Evolutionary conservation across 2,113 vertebrate species (phyloP), one percentile per base, ranked within the genome.

Genomic region (Phrynocephalus versicolor): DNA sequence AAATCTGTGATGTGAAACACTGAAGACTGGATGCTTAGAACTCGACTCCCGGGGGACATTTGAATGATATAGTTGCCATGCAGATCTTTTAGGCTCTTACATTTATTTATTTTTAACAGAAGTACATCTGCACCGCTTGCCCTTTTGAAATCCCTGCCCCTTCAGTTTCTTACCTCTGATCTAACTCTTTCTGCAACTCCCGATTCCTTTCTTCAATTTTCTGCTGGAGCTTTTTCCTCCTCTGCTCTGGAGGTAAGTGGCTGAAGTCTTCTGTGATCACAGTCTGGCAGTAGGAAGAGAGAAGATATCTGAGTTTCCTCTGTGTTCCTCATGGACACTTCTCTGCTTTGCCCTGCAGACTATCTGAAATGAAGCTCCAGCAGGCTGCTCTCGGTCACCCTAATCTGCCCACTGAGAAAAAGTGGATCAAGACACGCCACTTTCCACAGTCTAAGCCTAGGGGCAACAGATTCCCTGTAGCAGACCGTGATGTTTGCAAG

Each of bases 231-330:
- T 94, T 91, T 65, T 96, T 96, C 27, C 94, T 93, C 86, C 94
- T 92, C 82, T 96, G 95, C 72, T 96, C 95, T 0, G 95, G 95
- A 16, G 95, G 94, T 79, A 96, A 73, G 78, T 96, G 95, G 90
- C 95, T 95, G 60, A 95, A 94, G 57, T 96, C 95, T 81, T 96
- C 95, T 0, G 89, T 94, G 35, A 83, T 92, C 70, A 94, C 92
- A 0, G 92, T 89, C 95, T 95, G 88, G n/a, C 80, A 62, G 60
- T 77, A 73, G 37, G 64, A 64, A 62, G 45, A 51, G 15, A 45
- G 39, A 1, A 84, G 39, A 73, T 16, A 55, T 4, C 23, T 83
- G 16, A 57, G 8, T 65, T n/a, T n/a, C 51, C 5, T 15, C 4
- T 6, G 6, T 25, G 74, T 5, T 0, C 30, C 73, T n/a, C n/a